These are phyloP conservation scores for Nautilus pompilius DNA, from an alignment of 1,140 invertebrate genomes.

Conservation along the genomic window DNA sequence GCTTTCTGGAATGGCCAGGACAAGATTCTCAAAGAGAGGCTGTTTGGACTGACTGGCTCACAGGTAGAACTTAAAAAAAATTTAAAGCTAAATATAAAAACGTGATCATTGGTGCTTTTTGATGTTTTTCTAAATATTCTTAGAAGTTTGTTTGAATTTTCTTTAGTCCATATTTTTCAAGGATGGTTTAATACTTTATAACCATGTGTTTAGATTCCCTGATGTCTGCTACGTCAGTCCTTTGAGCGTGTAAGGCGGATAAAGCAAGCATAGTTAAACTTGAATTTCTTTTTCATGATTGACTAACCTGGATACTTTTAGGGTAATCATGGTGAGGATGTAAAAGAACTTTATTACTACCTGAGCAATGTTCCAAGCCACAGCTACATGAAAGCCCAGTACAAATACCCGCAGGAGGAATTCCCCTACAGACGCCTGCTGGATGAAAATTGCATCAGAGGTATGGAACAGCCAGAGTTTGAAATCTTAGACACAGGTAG, in stretches of 20 bases:
- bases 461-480: slow-evolving; percentile 31
- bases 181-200: too few species aligned
- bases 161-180: too few species aligned
- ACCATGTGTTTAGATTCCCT: too few species aligned
- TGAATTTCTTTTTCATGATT: too few species aligned
- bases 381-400: slow-evolving; percentile 50
- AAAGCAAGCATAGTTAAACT: too few species aligned
- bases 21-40: slow-evolving; percentile 54
- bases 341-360: slow-evolving; percentile 58
- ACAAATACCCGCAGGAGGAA: slow-evolving; percentile 47
- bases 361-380: slow-evolving; percentile 38
- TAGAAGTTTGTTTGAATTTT: too few species aligned
- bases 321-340: slow-evolving; percentile 59
- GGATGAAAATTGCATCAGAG: slow-evolving; percentile 23
- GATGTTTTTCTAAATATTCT: too few species aligned
- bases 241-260: too few species aligned
- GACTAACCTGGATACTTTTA: too few species aligned
- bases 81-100: background rate
- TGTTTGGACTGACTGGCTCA: slow-evolving; percentile 54
- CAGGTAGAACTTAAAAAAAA: slow-evolving; percentile 35
- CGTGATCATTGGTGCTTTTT: too few species aligned
- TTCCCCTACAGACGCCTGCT: slow-evolving; percentile 47
- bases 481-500: slow-evolving; percentile 48
- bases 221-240: too few species aligned
- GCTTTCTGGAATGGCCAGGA: slow-evolving; percentile 56